A percentile compares a stretch with the other conserved stretches of the same genome.
Evolutionary conservation across 1,140 invertebrate species (phyloP).

Genomic region (Physella acuta): DNA sequence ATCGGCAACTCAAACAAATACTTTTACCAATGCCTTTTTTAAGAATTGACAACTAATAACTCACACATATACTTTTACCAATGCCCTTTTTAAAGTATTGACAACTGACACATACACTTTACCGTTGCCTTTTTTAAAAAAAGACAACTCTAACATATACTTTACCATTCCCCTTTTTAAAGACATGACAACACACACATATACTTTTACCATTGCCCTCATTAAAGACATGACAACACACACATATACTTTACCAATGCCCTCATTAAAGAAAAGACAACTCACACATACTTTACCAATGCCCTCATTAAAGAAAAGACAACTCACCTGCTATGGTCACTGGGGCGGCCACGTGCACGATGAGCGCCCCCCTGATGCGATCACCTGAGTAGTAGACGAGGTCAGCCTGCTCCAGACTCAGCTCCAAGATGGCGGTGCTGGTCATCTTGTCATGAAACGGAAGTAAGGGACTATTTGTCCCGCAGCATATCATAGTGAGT

Average conservation of each 20-base stretch:
- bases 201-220: no score
- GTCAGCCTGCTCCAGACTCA: conserved; percentile 43
- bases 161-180: no score
- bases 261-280: not conserved
- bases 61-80: no score
- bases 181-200: no score
- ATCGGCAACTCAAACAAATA: no score
- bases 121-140: no score
- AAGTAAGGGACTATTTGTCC: conserved; percentile 12
- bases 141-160: no score
- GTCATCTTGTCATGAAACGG: conserved; percentile 18
- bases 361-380: conserved; percentile 40
- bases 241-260: not conserved
- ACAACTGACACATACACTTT: no score
- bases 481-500: conserved; percentile 18
- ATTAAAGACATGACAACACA: not conserved
- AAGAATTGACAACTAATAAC: no score
- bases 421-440: conserved; percentile 28
- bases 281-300: not conserved
- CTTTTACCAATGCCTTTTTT: no score
- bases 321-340: conserved; percentile 45
- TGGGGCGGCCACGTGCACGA: conserved; percentile 38
- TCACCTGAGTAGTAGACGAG: conserved; percentile 47
- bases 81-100: no score
- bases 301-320: not conserved